Percentiles rank a stretch among this genome's conserved stretches.
phyloP scores from a whole-genome alignment of 2,888 invertebrate genomes.

The Cataglyphis rosenhaueri region DNA sequence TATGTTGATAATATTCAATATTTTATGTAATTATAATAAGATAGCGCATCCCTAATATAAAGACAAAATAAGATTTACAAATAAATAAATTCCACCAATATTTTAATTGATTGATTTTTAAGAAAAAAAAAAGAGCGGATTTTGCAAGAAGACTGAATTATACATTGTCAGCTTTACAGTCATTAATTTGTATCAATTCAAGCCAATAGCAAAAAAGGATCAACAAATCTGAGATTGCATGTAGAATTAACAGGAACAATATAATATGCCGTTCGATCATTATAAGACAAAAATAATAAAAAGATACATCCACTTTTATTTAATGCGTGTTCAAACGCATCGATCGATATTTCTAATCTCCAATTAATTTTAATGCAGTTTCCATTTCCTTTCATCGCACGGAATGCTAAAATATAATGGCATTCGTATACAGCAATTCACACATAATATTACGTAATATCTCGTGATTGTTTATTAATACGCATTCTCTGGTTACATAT shows the following conservation, averaged over 20 bases:
- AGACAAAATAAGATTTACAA: neutral
- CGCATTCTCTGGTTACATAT: neutral
- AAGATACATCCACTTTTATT: constrained; percentile 1
- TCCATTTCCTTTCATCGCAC: constrained; percentile 4
- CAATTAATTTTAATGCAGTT: constrained; percentile 12
- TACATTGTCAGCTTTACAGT: neutral
- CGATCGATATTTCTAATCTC: constrained; percentile 2
- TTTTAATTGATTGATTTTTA: neutral
- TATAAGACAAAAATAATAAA: constrained; percentile 2
- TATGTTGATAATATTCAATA: constrained; percentile 6
- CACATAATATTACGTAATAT: constrained; percentile 15
- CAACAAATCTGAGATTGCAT: constrained; percentile 10
- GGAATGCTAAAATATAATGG: neutral
- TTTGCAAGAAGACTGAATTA: neutral
- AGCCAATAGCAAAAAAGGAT: neutral
- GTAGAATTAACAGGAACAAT: constrained; percentile 18
- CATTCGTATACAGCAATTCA: neutral
- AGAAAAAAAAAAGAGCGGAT: neutral
- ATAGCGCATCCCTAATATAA: neutral
- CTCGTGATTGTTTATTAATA: neutral
- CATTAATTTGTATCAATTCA: neutral
- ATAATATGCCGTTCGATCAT: neutral
- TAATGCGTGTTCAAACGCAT: neutral
- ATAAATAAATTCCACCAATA: neutral
- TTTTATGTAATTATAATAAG: neutral